Evolutionary conservation across 2,113 vertebrate genomes (phyloP), one percentile per base, ranked within the genome.

Genomic region (Muscicapa adusta): DNA sequence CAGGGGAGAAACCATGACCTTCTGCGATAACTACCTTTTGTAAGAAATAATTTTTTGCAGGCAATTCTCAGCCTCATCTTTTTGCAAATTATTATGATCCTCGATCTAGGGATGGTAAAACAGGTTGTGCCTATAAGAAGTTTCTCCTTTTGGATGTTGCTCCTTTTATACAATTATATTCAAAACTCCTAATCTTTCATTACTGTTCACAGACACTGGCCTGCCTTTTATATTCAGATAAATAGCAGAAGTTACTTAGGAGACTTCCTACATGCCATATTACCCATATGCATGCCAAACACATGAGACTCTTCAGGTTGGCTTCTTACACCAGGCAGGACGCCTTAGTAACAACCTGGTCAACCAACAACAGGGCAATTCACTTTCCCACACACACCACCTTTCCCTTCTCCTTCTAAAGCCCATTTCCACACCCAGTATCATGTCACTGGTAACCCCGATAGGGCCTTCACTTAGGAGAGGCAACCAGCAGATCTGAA

Each of bases 301-400:
- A 56, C 0, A 0, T 14, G 22, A 60, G 45, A 33, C 16, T 38
- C 22, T 38, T 80, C 61, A 56, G 54, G 31, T 2, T 51, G 56
- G 14, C 45, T 80, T 53, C 18, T 70, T 51, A 47, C n/a, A 89
- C 5, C 26, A 61, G 19, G 66, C 50, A 65, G 20, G 54, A 91
- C 4, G 5, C 56, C 22, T 22, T 10, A 1, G 2, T 19, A 61
- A 47, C 24, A 53, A 71, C 7, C 25, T 50, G 33, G 17, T 68
- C 1, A 12, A 45, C 31, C 40, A 81, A 26, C 56, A 72, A 40
- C 1, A 19, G n/a, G 28, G 8, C 31, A 86, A 43, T 29, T 19
- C 0, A 0, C 56, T 70, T 76, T 67, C 34, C 43, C 56, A 14
- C 18, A 8, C 13, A 45, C 0, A 1, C 12, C 13, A 42, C 33